Conservation (phyloP, 35 echinoderm and acorn worm genomes). For the Strongylocentrotus purpuratus region DNA sequence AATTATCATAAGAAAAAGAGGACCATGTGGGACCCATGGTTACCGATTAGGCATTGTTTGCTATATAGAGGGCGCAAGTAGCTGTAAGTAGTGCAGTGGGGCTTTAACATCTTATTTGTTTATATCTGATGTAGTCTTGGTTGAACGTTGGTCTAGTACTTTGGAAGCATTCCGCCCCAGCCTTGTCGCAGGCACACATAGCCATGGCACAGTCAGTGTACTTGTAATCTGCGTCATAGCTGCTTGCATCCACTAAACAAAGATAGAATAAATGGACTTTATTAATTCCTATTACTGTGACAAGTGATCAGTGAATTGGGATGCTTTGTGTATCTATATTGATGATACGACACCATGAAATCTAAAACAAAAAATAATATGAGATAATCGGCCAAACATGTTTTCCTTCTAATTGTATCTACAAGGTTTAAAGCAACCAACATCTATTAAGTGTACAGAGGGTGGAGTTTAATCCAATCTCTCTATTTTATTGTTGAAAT, state of each 20-base stretch:
- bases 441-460: neutral
- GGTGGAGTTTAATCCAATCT: too few relatives aligned
- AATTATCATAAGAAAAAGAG: too few relatives aligned
- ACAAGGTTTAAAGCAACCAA: neutral
- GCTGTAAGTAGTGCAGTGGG: too few relatives aligned
- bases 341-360: neutral
- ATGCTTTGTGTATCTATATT: neutral
- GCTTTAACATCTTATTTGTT: neutral
- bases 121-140: neutral
- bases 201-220: conserved; percentile 53
- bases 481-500: too few relatives aligned
- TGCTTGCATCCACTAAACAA: neutral
- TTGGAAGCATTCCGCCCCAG: conserved; percentile 52
- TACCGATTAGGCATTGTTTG: too few relatives aligned
- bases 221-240: neutral
- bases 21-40: too few relatives aligned
- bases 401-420: neutral
- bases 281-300: neutral
- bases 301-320: too few relatives aligned
- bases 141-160: neutral
- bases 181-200: conserved; percentile 65
- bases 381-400: neutral
- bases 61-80: too few relatives aligned
- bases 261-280: neutral
- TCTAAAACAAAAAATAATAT: neutral